Conservation (phyloP, 2,113 vertebrate genomes). For the Cisticola juncidis region DNA sequence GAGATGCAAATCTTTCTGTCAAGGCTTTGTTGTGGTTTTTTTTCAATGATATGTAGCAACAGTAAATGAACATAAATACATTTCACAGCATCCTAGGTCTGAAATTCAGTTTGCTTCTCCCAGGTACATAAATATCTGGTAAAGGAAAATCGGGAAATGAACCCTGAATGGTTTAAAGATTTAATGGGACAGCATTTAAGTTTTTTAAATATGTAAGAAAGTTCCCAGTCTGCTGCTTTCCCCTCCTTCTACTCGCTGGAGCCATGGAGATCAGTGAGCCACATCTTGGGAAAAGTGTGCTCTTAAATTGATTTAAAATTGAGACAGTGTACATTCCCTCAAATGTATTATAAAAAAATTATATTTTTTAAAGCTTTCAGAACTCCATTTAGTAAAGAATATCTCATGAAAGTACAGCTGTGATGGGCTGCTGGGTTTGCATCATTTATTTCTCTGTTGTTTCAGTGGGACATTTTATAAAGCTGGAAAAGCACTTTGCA, state of each 20-base stretch:
- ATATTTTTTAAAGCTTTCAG: not conserved
- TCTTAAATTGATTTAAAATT: not conserved
- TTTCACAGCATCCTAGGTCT: not conserved
- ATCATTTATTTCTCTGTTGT: not conserved
- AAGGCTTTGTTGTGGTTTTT: not conserved
- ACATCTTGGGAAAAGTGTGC: not conserved
- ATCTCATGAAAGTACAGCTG: fast-evolving
- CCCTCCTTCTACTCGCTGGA: not conserved
- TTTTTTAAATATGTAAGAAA: not conserved
- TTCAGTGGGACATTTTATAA: not conserved
- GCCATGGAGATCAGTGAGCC: not conserved
- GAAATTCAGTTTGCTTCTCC: not conserved
- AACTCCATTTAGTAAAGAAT: not conserved
- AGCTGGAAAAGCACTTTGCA: not conserved
- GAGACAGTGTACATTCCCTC: not conserved
- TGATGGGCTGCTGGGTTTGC: not conserved
- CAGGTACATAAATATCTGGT: not conserved
- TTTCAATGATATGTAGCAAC: not conserved
- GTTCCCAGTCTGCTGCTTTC: not conserved
- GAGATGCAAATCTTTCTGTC: not conserved
- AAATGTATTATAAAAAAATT: not conserved
- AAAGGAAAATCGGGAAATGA: not conserved
- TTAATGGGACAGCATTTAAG: not conserved
- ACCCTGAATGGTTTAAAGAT: not conserved
- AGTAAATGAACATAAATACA: not conserved